Base-by-base conservation (phyloP, 1,140 invertebrate species). In the Diploscapter pachys region DNA sequence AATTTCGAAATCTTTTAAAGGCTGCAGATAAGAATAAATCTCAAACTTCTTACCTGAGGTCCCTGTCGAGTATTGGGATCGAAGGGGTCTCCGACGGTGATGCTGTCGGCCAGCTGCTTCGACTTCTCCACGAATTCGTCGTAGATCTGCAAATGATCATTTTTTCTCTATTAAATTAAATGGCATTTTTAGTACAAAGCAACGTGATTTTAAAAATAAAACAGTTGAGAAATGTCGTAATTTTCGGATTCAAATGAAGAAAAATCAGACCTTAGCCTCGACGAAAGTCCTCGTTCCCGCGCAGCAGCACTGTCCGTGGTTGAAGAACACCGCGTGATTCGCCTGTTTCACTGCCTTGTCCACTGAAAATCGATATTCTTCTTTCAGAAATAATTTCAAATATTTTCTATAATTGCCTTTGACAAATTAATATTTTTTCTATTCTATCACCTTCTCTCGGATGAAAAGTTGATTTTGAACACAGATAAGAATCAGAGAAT, bases 201-300 rank as follows among this genome's bases (percentile, higher is more conserved):
- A 1, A 31, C 31, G 31, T 31, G 31, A 1, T 31, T 31, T 31
- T 31, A 31, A 1, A 31, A 31, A 31, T 31, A 31, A 31, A 31
- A 1, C 31, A 31, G 13, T 13, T 59, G 13, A 59, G 2, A 59
- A 59, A 59, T 59, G 57, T 9, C 57, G 9, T 13, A 9, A 59
- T 59, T 59, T 59, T 59, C 57, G 6, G 63, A 48, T 54, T 68
- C 66, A 5, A 68, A 68, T 6, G 50, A 71, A 71, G 11, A 64
- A 31, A 62, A 11, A 50, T 4, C 1, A 2, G 2, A 72, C 67
- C 63, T 89, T 90, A 59, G 71, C 91, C 73, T 96, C 92, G 0
- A 97, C 93, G 82, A 91, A 96, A 2, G 92, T 92, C 66, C 94
- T 88, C 1, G 93, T 93, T n/a, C 92, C 94, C 70, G 94, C 93